Percentiles rank a stretch among this genome's conserved stretches.
Evolutionary conservation across 2,113 vertebrate species (phyloP).

Genomic region (Pelecanoides urinatrix): DNA sequence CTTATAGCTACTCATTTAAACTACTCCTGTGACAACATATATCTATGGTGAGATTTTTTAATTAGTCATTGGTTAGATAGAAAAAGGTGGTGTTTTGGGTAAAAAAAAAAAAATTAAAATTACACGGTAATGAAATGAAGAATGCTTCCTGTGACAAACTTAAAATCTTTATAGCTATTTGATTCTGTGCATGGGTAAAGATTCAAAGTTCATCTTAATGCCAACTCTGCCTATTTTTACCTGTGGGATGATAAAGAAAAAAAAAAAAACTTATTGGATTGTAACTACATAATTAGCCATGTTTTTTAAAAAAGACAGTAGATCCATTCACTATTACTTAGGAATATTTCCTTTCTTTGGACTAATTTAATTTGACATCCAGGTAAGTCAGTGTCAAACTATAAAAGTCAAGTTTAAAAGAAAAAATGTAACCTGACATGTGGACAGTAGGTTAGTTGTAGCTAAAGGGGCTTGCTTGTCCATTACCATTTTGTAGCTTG

Average conservation of each 20-base stretch:
- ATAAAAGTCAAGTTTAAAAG: background rate
- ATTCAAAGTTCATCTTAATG: background rate
- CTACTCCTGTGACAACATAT: background rate
- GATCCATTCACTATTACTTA: background rate
- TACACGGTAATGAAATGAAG: background rate
- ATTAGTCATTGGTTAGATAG: background rate
- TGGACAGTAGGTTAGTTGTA: background rate
- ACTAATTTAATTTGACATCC: slow-evolving; percentile 33
- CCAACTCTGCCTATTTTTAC: background rate
- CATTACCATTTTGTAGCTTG: slow-evolving; percentile 6
- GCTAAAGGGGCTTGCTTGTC: slow-evolving; percentile 14
- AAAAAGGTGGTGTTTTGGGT: background rate
- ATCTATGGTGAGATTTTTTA: background rate
- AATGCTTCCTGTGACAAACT: background rate
- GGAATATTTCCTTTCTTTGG: background rate
- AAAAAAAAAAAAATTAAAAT: background rate
- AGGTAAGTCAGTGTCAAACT: slow-evolving; percentile 41
- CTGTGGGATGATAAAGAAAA: background rate
- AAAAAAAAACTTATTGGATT: rapidly evolving
- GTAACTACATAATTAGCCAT: background rate
- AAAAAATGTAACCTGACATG: background rate
- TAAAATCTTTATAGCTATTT: background rate
- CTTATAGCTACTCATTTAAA: background rate
- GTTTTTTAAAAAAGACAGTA: background rate
- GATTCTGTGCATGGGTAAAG: background rate